Conservation (phyloP, 2,888 invertebrate species). For the Ametastegia equiseti region DNA sequence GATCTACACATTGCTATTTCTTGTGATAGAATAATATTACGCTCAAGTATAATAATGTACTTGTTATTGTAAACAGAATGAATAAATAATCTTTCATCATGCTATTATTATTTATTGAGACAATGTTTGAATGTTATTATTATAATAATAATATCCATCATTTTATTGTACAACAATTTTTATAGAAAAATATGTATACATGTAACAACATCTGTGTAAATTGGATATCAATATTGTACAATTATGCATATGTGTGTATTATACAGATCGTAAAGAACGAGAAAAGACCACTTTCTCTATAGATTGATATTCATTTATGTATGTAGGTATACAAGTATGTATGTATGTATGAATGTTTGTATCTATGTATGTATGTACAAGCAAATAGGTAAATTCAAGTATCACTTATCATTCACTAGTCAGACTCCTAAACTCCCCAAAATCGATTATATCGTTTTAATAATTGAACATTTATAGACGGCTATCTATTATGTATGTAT, state of each 20-base stretch:
- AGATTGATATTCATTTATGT: not conserved
- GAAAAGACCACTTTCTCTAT: not conserved
- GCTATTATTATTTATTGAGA: constrained; percentile 4
- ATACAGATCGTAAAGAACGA: not conserved
- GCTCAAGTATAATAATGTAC: not conserved
- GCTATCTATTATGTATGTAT: not conserved
- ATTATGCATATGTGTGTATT: not conserved
- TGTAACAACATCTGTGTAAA: not conserved
- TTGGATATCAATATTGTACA: constrained; percentile 20
- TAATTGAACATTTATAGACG: not conserved
- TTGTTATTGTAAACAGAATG: not conserved
- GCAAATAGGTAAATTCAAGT: not conserved
- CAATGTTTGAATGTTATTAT: constrained; percentile 18
- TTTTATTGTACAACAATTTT: constrained; percentile 45
- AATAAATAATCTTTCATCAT: constrained; percentile 22
- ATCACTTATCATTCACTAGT: constrained; percentile 2
- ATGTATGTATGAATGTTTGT: not conserved
- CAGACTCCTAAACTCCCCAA: constrained; percentile 7
- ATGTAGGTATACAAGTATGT: not conserved
- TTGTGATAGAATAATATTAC: not conserved
- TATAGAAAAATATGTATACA: constrained; percentile 27
- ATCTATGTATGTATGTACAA: not conserved
- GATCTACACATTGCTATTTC: no score
- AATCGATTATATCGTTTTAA: not conserved
- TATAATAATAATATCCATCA: constrained; percentile 29